Evolutionary conservation across 2,797 vertebrate genomes (phyloP).

Genomic region (Sebastes miniatus): DNA sequence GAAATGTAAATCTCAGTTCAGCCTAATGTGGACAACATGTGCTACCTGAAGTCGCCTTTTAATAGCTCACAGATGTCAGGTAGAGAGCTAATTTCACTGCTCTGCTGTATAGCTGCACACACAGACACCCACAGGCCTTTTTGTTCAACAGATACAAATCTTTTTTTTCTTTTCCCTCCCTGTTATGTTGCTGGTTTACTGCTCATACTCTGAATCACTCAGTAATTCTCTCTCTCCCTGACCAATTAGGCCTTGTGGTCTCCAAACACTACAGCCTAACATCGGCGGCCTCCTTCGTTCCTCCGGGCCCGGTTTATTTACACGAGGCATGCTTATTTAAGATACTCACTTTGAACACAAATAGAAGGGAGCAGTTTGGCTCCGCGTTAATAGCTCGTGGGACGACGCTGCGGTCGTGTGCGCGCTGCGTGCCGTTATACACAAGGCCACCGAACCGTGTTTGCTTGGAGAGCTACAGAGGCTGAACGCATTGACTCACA

Average conservation of each 20-base stretch:
- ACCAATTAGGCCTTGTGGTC: constrained; percentile 78
- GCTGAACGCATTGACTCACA: constrained; percentile 59
- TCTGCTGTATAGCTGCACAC: constrained; percentile 28
- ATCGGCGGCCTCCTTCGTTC: constrained; percentile 57
- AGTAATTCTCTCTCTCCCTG: constrained; percentile 68
- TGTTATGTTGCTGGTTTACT: constrained; percentile 73
- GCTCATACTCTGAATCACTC: constrained; percentile 49
- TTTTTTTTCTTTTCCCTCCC: constrained; percentile 29
- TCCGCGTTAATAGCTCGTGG: constrained; percentile 56
- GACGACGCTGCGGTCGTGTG: constrained; percentile 28
- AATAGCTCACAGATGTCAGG: constrained; percentile 90
- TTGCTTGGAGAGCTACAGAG: constrained; percentile 60
- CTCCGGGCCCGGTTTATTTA: constrained; percentile 81
- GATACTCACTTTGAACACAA: constrained; percentile 78
- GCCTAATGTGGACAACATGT: constrained; percentile 91
- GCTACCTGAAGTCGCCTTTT: constrained; percentile 90
- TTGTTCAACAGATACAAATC: constrained; percentile 27
- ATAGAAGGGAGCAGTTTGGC: constrained; percentile 71
- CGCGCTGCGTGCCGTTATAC: constrained; percentile 32
- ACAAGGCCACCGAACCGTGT: constrained; percentile 43
- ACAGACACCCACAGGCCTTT: constrained; percentile 15
- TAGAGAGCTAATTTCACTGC: constrained; percentile 57
- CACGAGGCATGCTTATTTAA: constrained; percentile 81
- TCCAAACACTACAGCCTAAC: constrained; percentile 78
- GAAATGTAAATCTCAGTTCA: constrained; percentile 86